phyloP scores from a whole-genome alignment of 1,140 invertebrate species.

The Colletes latitarsis region DNA sequence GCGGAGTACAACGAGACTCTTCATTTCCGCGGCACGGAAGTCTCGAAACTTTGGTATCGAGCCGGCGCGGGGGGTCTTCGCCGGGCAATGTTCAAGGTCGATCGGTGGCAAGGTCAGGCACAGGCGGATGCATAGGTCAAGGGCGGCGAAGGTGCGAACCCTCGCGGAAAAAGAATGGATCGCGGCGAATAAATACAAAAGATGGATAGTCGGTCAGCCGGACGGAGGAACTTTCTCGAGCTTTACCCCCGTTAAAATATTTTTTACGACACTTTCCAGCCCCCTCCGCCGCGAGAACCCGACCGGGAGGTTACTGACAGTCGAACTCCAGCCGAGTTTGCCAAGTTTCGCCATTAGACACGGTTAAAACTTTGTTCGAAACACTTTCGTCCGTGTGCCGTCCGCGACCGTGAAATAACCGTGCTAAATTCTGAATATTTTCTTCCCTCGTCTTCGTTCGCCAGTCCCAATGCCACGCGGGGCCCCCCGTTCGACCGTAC shows the following conservation, averaged over 20 bases:
- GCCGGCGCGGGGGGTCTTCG: slow-evolving; percentile 46
- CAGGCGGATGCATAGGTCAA: slow-evolving; percentile 55
- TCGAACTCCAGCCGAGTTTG: slow-evolving; percentile 74
- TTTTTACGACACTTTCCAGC: slow-evolving; percentile 68
- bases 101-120: slow-evolving; percentile 49
- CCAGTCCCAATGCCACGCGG: slow-evolving; percentile 14
- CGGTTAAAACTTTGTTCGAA: slow-evolving; percentile 80
- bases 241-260: slow-evolving; percentile 69
- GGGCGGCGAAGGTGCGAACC: slow-evolving; percentile 31
- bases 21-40: slow-evolving; percentile 54
- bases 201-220: slow-evolving; percentile 50
- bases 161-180: background rate
- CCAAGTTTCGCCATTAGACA: slow-evolving; percentile 79
- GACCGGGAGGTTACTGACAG: slow-evolving; percentile 71
- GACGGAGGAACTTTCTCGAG: slow-evolving; percentile 49
- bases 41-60: slow-evolving; percentile 64
- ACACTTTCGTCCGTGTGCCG: slow-evolving; percentile 78
- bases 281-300: slow-evolving; percentile 1
- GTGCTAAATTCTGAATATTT: slow-evolving; percentile 75
- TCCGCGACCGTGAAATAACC: slow-evolving; percentile 78
- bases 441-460: slow-evolving; percentile 49
- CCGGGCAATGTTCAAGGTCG: slow-evolving; percentile 62
- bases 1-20: slow-evolving; percentile 58
- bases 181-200: slow-evolving; percentile 59
- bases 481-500: slow-evolving; percentile 8